Base-by-base conservation (phyloP, 2,113 vertebrate genomes). In the Peromyscus maniculatus region DNA sequence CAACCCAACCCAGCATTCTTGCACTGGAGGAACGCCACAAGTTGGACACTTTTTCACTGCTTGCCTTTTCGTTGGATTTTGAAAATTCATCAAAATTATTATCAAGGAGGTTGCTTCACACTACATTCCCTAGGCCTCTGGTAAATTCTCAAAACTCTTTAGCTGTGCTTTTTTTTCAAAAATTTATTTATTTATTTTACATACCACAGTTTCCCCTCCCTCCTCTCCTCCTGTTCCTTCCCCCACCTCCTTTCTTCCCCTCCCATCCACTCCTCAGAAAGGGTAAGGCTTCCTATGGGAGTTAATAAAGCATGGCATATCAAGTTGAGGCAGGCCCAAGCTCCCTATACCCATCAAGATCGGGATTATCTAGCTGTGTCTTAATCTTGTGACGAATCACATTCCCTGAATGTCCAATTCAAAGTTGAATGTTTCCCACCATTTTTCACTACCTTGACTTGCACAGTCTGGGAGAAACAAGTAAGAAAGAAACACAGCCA, bases 381-480 rank as follows among this genome's bases (percentile, higher is more conserved):
- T 72, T 36, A 36, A 67, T 39, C 24, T 26, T 55, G 8, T 16
- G n/a, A 21, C 19, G 24, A 28, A 91, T 57, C 22, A 46, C 7
- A 9, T 36, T 77, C 31, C 8, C 55, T n/a, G 7, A 24, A 28
- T 55, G 12, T 3, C 28, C 39, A 15, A 7, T 24, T 15, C 52
- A 71, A 79, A 3, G 19, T n/a, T 71, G 78, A 26, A 62, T 16
- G 33, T 16, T 5, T 52, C 17, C 46, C 10, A 19, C 17, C 13
- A 24, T 43, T 59, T 55, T 52, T 33, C 1, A 22, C 5, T 22
- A 11, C 16, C 66, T 82, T 64, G 33, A 6, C 4, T 2, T 13
- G 5, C 0, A 0, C 24, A n/a, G 13, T 2, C 36, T 52, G 3
- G 0, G 15, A 33, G 33, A 31, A 33, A 16, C 28, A 0, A 46